Evolutionary conservation across 2,797 vertebrate species (phyloP).

Genomic region (Danio tinwini): DNA sequence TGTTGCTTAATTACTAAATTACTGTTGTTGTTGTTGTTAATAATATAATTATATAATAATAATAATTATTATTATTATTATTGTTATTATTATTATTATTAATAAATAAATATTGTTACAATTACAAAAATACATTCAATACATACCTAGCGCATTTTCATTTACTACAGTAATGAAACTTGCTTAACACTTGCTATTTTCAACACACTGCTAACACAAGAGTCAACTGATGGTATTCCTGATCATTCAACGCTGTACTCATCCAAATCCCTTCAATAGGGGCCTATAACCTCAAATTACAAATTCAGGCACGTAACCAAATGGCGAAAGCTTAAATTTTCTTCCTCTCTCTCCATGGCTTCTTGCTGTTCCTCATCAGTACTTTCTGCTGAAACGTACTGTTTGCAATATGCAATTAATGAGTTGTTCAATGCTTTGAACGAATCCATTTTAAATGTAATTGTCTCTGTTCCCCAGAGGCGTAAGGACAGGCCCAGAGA

Average conservation of each 20-base stretch:
- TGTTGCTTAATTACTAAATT: too few species aligned
- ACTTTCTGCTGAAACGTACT: constrained; percentile 81
- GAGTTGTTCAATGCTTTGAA: constrained; percentile 83
- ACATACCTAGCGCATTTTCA: too few species aligned
- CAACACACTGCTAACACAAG: not conserved
- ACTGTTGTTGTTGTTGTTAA: too few species aligned
- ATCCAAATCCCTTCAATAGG: constrained; percentile 37
- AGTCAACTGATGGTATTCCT: not conserved
- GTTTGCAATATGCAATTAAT: constrained; percentile 84
- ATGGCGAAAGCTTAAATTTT: constrained; percentile 43
- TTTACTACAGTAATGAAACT: too few species aligned
- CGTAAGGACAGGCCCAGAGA: constrained; percentile 58
- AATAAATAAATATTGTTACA: too few species aligned
- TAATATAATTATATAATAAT: too few species aligned
- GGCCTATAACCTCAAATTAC: constrained; percentile 44
- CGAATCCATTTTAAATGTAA: constrained; percentile 81
- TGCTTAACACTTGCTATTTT: too few species aligned
- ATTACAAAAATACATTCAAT: too few species aligned
- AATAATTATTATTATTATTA: too few species aligned
- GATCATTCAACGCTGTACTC: constrained; percentile 32
- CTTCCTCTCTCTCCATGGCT: constrained; percentile 53
- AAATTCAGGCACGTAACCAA: constrained; percentile 58
- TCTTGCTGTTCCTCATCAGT: constrained; percentile 79
- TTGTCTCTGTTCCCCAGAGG: constrained; percentile 77
- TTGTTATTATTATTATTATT: too few species aligned